These are phyloP conservation scores for Eumaeus atala DNA, from an alignment of 1,140 invertebrate genomes.

Conservation along the genomic window DNA sequence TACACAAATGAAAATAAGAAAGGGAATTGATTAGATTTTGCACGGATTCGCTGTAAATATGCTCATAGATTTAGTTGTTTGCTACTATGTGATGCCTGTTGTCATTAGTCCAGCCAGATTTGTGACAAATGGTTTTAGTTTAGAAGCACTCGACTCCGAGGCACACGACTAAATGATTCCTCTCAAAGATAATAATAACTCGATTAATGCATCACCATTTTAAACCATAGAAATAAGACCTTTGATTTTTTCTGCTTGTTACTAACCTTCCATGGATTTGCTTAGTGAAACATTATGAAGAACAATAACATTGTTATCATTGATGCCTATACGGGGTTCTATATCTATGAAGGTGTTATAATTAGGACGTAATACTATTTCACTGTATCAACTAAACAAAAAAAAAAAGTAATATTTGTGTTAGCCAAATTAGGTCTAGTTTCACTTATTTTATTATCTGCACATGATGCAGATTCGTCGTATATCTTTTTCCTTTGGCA, in stretches of 20 bases:
- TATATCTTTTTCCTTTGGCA: too few species aligned
- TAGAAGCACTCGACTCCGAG: slow-evolving; percentile 1
- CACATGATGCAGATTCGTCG: too few species aligned
- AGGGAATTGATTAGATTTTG: not conserved
- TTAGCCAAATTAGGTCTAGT: too few species aligned
- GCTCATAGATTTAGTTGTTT: slow-evolving; percentile 19
- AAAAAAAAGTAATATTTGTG: too few species aligned
- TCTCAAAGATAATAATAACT: not conserved
- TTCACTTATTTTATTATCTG: too few species aligned
- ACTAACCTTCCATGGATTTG: slow-evolving; percentile 8
- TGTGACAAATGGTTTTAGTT: not conserved
- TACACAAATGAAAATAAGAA: slow-evolving; percentile 1
- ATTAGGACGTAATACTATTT: too few species aligned
- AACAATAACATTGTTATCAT: not conserved
- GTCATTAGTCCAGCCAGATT: not conserved
- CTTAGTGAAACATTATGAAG: slow-evolving; percentile 3
- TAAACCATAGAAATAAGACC: not conserved
- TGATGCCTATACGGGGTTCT: too few species aligned
- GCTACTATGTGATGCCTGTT: slow-evolving; percentile 4
- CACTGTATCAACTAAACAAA: too few species aligned
- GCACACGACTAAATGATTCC: not conserved
- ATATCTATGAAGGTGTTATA: too few species aligned
- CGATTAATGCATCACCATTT: slow-evolving; percentile 5
- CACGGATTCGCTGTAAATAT: slow-evolving; percentile 29
- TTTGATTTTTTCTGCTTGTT: slow-evolving; percentile 1